phyloP scores from a whole-genome alignment of 30 jellyfish, hydroid and myxozoan genomes.

The Mastigias papua region DNA sequence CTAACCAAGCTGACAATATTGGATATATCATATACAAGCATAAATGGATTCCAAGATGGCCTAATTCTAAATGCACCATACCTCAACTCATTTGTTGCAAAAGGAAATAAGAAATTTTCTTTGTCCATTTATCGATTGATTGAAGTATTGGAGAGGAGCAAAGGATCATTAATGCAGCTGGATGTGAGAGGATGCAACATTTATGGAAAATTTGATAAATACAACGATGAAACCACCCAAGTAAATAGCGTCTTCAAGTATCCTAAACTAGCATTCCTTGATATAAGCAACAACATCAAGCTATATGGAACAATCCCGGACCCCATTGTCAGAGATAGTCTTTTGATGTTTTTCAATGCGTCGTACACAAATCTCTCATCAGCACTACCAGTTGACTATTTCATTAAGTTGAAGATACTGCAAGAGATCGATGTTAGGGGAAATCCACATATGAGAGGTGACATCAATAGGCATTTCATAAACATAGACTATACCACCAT shows the following conservation, averaged over 20 bases:
- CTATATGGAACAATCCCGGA: slow-evolving; percentile 68
- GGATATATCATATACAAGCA: slow-evolving; percentile 53
- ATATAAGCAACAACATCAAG: slow-evolving; percentile 50
- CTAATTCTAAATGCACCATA: slow-evolving; percentile 24
- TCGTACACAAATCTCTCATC: slow-evolving; percentile 37
- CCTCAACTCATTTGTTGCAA: slow-evolving; percentile 52
- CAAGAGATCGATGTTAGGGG: slow-evolving; percentile 60
- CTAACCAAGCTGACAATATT: slow-evolving; percentile 44
- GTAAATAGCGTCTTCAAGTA: slow-evolving; percentile 42
- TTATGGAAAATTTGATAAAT: slow-evolving; percentile 56
- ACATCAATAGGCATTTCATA: slow-evolving; percentile 12
- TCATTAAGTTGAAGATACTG: slow-evolving; percentile 39
- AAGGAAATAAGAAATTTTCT: slow-evolving; percentile 26
- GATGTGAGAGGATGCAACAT: slow-evolving; percentile 60
- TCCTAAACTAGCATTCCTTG: slow-evolving; percentile 42
- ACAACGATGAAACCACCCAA: slow-evolving; percentile 53
- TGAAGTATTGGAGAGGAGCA: slow-evolving; percentile 20
- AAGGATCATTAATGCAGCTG: slow-evolving; percentile 43
- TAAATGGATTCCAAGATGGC: slow-evolving; percentile 62
- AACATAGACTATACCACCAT: slow-evolving; percentile 22
- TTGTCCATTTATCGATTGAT: slow-evolving; percentile 33
- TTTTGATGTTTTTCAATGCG: slow-evolving; percentile 43
- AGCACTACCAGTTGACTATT: slow-evolving; percentile 50
- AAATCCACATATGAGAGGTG: slow-evolving; percentile 58
- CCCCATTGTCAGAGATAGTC: slow-evolving; percentile 47